Evolutionary conservation across 2,888 invertebrate genomes (phyloP), one percentile per base, ranked within the genome.

Genomic region (Galerucella calmariensis): DNA sequence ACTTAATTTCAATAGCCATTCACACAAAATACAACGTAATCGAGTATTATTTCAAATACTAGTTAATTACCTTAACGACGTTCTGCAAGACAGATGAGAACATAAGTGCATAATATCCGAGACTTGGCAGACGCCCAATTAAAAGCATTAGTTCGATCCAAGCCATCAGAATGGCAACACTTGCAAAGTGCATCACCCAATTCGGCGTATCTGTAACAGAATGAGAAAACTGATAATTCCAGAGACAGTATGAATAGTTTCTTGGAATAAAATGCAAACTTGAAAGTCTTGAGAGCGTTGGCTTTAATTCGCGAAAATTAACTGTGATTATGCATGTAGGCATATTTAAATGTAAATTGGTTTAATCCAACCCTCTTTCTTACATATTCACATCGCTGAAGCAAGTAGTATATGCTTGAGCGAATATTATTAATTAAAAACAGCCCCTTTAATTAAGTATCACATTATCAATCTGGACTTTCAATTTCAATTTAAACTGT

Each of bases 101-200:
- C 89, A 90, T 90, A 66, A 90, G 87, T 35, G 90, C 89, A 81
- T 90, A 90, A 80, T 90, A 88, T 67, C 90, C 90, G 80, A 88
- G 89, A 27, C 86, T 86, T 71, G 90, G 90, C 73, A 90, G 88
- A 73, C 90, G 84, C 58, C 90, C 90, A 78, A 90, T 86, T 78
- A 90, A 83, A 65, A 90, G 82, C 89, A 90, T 89, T 80, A 90
- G 84, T 84, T 90, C 88, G 48, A 88, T 86, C 90, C 90, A 90
- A 5, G 88, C 87, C 69, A 90, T 83, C 67, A 90, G 83, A 74
- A 90, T 85, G 41, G 88, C 85, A 72, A 89, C 79, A 81, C 89
- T 88, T 75, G 87, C 84, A 53, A 86, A 81, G 78, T 88, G 89
- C 75, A 88, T 79, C 27, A 86, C 82, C 88, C 88, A 88, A 74